Evolutionary conservation across 2,888 invertebrate genomes (phyloP).

Genomic region (Chymomyza caudatula): DNA sequence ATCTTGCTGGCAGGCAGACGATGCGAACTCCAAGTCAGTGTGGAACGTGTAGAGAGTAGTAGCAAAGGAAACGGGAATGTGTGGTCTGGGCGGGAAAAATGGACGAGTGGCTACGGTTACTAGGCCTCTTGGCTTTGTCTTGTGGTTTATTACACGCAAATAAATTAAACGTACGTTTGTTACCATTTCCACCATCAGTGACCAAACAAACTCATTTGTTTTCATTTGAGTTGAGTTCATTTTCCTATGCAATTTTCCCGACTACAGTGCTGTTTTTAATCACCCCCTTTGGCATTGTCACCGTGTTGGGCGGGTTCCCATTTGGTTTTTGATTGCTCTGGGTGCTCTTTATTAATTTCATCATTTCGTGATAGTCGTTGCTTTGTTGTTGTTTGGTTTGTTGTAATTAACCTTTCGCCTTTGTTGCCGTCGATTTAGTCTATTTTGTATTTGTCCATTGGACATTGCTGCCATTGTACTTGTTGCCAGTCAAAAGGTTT

Average conservation of each 20-base stretch:
- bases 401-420: constrained; percentile 73
- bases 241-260: constrained; percentile 51
- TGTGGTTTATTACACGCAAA: constrained; percentile 73
- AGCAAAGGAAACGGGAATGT: neutral
- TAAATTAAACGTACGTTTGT: constrained; percentile 66
- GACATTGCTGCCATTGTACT: constrained; percentile 20
- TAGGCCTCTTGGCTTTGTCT: constrained; percentile 47
- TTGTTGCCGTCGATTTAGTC: constrained; percentile 42
- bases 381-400: constrained; percentile 34
- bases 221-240: constrained; percentile 39
- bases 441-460: constrained; percentile 9
- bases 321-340: constrained; percentile 35
- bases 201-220: constrained; percentile 36
- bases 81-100: neutral
- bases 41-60: neutral
- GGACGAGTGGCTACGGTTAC: neutral
- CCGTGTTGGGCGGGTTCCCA: neutral
- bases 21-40: neutral
- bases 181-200: constrained; percentile 3
- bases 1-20: neutral
- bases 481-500: neutral
- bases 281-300: constrained; percentile 31
- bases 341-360: constrained; percentile 69
- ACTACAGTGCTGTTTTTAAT: constrained; percentile 23
- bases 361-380: constrained; percentile 61